Evolutionary conservation across 2,888 invertebrate genomes (phyloP).

Genomic region (Melanchra persicariae): DNA sequence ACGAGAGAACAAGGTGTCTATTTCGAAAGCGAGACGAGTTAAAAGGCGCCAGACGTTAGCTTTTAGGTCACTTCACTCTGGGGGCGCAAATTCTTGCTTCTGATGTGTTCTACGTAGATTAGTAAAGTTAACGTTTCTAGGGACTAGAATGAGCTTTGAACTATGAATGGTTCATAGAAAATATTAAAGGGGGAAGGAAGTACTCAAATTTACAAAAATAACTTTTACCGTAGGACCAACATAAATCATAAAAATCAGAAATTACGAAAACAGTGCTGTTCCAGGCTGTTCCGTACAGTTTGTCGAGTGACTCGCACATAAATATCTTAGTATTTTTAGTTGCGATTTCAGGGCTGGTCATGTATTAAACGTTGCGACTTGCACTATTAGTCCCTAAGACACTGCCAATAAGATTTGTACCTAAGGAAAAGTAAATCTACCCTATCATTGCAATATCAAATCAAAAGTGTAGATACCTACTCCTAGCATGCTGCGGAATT

Average conservation of each 20-base stretch:
- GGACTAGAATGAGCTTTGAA: neutral
- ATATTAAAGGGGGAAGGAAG: too few species aligned
- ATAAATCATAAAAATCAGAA: too few species aligned
- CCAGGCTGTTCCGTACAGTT: too few species aligned
- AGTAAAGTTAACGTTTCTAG: neutral
- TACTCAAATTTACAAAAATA: too few species aligned
- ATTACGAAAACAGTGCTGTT: too few species aligned
- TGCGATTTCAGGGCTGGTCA: neutral
- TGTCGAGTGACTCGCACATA: neutral
- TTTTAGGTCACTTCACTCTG: conserved; percentile 84
- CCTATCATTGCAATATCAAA: too few species aligned
- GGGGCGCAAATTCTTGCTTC: conserved; percentile 37
- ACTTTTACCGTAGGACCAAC: too few species aligned
- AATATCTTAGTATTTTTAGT: neutral
- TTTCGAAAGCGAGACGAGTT: conserved; percentile 81
- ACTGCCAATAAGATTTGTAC: neutral
- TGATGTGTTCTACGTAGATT: neutral
- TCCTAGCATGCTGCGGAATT: too few species aligned
- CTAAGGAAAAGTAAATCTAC: too few species aligned
- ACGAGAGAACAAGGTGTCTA: conserved; percentile 77
- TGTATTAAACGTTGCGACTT: neutral
- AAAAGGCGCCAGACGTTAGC: conserved; percentile 79
- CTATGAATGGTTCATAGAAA: too few species aligned
- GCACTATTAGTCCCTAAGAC: neutral
- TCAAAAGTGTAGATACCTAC: too few species aligned